Percentiles rank a stretch among this genome's conserved stretches.
phyloP scores from a whole-genome alignment of 2,113 vertebrate species.

The Ibidorhyncha struthersii region DNA sequence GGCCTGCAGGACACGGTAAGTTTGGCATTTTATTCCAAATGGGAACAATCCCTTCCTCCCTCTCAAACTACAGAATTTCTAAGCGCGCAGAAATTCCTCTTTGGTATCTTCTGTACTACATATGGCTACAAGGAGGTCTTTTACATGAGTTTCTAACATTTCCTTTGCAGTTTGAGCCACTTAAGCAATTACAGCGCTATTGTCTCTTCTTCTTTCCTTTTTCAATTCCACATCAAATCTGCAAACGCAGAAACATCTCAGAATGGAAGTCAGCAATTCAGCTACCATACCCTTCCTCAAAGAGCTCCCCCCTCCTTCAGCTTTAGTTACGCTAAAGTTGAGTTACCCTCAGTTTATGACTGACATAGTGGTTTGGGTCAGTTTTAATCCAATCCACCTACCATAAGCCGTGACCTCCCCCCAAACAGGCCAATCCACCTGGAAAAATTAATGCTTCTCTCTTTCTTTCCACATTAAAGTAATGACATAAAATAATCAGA shows the following conservation, averaged over 20 bases:
- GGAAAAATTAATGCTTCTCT: constrained; percentile 38
- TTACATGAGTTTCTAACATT: neutral
- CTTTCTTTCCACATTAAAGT: constrained; percentile 61
- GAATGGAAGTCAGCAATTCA: neutral
- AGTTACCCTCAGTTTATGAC: neutral
- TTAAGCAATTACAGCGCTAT: neutral
- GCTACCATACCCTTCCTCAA: neutral
- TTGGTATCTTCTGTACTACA: constrained; percentile 7
- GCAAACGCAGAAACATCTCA: neutral
- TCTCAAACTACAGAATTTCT: neutral
- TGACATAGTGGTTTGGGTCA: neutral
- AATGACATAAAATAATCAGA: constrained; percentile 63
- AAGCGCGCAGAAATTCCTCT: neutral
- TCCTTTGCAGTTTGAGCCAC: neutral
- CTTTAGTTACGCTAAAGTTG: neutral
- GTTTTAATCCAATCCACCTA: neutral
- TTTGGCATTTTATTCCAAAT: neutral
- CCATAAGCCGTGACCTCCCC: neutral
- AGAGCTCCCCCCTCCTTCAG: neutral
- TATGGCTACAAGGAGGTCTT: neutral
- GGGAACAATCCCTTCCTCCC: neutral
- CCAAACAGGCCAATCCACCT: constrained; percentile 16
- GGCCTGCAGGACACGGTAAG: neutral
- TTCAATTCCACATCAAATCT: neutral
- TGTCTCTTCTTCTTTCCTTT: neutral